These are phyloP conservation scores for Patella caerulea DNA, from an alignment of 2,888 invertebrate species.

Conservation along the genomic window DNA sequence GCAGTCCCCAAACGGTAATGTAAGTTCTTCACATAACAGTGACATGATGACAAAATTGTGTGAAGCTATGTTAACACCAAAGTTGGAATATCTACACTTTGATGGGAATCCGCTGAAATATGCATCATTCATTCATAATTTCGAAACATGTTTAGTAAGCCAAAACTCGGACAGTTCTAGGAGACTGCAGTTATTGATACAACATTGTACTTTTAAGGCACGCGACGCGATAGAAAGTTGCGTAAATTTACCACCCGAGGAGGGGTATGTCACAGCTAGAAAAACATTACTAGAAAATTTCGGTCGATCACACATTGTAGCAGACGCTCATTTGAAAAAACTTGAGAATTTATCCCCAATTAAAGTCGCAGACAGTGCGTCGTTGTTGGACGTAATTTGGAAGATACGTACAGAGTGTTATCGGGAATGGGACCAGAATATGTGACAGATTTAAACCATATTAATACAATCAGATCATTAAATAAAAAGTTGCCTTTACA, in stretches of 20 bases:
- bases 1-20: too few species aligned
- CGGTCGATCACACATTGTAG: not conserved
- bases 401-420: not conserved
- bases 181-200: not conserved
- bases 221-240: constrained; percentile 2
- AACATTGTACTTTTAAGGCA: not conserved
- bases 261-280: not conserved
- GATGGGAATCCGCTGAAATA: too few species aligned
- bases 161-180: too few species aligned
- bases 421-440: not conserved
- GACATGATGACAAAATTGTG: too few species aligned
- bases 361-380: not conserved
- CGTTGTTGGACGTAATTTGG: not conserved
- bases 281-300: not conserved
- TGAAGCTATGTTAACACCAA: too few species aligned
- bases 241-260: not conserved
- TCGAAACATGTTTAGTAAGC: too few species aligned
- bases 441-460: not conserved
- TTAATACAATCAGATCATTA: not conserved
- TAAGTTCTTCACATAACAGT: too few species aligned
- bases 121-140: too few species aligned
- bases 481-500: not conserved
- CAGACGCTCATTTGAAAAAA: not conserved
- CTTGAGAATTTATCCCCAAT: not conserved
- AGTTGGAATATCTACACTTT: too few species aligned